These are phyloP conservation scores for Xenentodon cancila DNA, from an alignment of 2,797 vertebrate genomes.

Conservation along the genomic window DNA sequence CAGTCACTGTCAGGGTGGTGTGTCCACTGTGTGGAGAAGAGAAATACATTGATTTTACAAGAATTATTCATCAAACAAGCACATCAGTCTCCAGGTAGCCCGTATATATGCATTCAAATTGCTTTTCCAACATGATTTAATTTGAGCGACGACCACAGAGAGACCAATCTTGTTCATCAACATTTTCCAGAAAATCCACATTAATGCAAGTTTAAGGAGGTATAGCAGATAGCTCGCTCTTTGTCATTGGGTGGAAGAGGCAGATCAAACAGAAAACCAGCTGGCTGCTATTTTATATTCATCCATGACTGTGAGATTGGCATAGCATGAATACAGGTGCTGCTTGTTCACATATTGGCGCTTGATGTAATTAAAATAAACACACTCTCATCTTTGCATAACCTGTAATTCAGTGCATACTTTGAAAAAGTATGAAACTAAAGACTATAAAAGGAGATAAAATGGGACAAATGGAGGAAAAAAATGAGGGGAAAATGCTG, in stretches of 20 bases:
- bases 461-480: conserved; percentile 11
- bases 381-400: conserved; percentile 58
- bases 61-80: neutral
- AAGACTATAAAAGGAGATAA: conserved; percentile 20
- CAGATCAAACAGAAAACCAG: conserved; percentile 76
- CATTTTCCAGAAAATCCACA: conserved; percentile 41
- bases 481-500: conserved; percentile 11
- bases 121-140: conserved; percentile 32
- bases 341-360: conserved; percentile 73
- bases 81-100: conserved; percentile 1
- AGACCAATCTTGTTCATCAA: conserved; percentile 35
- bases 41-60: conserved; percentile 10
- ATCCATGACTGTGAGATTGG: conserved; percentile 63
- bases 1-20: conserved; percentile 91
- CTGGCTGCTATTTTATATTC: conserved; percentile 77
- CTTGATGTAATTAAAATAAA: conserved; percentile 70
- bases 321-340: conserved; percentile 71
- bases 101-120: conserved; percentile 4
- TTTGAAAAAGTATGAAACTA: conserved; percentile 21
- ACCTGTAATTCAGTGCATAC: conserved; percentile 42
- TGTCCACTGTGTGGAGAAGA: conserved; percentile 82
- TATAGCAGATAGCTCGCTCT: conserved; percentile 48
- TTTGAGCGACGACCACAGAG: conserved; percentile 22
- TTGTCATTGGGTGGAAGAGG: conserved; percentile 72
- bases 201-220: conserved; percentile 52